These are phyloP conservation scores for Anthopleura xanthogrammica DNA, from an alignment of 92 coral and sea anemone species.

Conservation along the genomic window DNA sequence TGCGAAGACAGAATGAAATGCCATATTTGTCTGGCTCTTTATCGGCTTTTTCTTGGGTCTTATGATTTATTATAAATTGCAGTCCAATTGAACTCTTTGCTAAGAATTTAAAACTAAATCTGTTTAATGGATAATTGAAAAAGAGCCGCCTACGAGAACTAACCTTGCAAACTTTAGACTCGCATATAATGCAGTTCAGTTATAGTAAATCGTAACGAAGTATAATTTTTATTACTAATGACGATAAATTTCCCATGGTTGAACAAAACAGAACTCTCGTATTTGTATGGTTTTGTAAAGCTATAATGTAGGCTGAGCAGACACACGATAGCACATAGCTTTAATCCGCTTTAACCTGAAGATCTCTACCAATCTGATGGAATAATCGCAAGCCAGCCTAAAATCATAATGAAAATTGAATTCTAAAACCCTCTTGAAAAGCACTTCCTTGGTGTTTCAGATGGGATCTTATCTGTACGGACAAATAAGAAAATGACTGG, in stretches of 20 bases:
- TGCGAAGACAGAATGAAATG: background rate
- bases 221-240: no score
- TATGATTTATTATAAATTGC: background rate
- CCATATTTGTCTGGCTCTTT: background rate
- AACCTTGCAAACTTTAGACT: no score
- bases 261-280: background rate
- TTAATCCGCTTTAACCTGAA: background rate
- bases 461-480: background rate
- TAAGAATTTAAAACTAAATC: no score
- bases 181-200: no score
- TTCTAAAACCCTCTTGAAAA: background rate
- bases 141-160: no score
- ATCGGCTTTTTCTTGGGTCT: background rate
- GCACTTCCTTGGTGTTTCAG: background rate
- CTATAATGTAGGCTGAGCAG: background rate
- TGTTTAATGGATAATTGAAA: no score
- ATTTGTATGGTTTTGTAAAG: background rate
- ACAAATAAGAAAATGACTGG: slow-evolving; percentile 4
- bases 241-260: background rate
- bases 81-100: no score
- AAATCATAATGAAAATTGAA: slow-evolving; percentile 1
- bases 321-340: background rate
- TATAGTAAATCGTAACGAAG: background rate
- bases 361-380: background rate
- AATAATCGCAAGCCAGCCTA: background rate